Percentiles rank a stretch among this genome's conserved stretches.
phyloP scores from a whole-genome alignment of 2,797 vertebrate genomes.

The Propithecus deckenii region DNA sequence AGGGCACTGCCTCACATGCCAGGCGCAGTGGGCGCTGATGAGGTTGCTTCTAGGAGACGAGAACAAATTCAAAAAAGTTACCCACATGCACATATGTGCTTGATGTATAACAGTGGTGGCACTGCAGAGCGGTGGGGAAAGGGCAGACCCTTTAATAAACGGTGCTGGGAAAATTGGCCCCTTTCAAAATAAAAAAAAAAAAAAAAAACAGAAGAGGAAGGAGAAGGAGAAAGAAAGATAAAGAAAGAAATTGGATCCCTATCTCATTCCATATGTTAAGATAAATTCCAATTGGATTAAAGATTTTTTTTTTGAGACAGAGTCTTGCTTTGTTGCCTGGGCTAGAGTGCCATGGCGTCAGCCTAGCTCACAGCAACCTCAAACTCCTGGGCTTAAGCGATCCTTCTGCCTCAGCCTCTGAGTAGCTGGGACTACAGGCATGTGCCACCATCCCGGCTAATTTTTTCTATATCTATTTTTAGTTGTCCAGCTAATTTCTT shows the following conservation, averaged over 20 bases:
- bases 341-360: too few relatives aligned
- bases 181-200: background rate
- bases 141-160: background rate
- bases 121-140: background rate
- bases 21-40: background rate
- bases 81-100: background rate
- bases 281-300: slow-evolving; percentile 26
- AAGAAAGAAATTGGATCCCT: background rate
- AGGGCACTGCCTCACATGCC: slow-evolving; percentile 37
- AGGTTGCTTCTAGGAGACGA: background rate
- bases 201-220: background rate
- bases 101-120: background rate
- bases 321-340: too few relatives aligned
- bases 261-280: background rate
- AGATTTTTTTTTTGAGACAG: background rate
- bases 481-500: too few relatives aligned
- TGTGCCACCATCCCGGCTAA: too few relatives aligned
- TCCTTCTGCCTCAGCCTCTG: too few relatives aligned
- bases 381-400: too few relatives aligned
- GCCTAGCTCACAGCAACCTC: too few relatives aligned
- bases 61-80: slow-evolving; percentile 15
- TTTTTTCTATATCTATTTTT: too few relatives aligned
- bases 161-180: background rate
- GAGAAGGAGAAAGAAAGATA: background rate
- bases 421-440: too few relatives aligned